Evolutionary conservation across 1,140 invertebrate genomes (phyloP).

Genomic region (Lepidotrigona ventralis): DNA sequence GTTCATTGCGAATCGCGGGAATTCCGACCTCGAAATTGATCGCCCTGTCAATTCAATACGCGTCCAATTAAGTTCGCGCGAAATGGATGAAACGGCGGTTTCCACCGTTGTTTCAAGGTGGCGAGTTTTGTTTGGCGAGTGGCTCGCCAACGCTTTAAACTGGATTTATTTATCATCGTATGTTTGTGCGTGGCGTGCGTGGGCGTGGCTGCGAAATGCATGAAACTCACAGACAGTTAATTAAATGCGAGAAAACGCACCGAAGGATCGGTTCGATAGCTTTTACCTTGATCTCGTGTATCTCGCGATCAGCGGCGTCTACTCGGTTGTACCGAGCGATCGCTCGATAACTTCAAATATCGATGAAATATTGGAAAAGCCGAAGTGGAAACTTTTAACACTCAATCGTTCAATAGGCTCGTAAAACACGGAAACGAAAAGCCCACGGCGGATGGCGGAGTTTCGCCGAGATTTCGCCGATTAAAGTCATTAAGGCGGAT

Average conservation of each 20-base stretch:
- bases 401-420: background rate
- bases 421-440: background rate
- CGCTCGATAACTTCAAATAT: background rate
- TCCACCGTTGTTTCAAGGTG: background rate
- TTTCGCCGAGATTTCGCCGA: background rate
- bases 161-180: background rate
- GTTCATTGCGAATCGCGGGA: too few species aligned
- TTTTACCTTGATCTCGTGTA: background rate
- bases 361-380: background rate
- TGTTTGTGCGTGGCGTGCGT: background rate
- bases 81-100: background rate
- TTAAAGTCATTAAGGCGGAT: constrained; percentile 48
- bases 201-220: background rate
- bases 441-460: background rate
- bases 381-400: background rate
- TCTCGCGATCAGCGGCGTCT: background rate
- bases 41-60: background rate
- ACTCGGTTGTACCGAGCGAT: background rate
- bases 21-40: background rate
- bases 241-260: background rate
- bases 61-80: constrained; percentile 6
- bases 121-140: background rate
- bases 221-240: background rate
- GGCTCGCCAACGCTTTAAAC: background rate
- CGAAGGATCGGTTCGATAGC: too few species aligned